These are phyloP conservation scores for Tonatia bakeri DNA, from an alignment of 2,113 vertebrate species.

Conservation along the genomic window DNA sequence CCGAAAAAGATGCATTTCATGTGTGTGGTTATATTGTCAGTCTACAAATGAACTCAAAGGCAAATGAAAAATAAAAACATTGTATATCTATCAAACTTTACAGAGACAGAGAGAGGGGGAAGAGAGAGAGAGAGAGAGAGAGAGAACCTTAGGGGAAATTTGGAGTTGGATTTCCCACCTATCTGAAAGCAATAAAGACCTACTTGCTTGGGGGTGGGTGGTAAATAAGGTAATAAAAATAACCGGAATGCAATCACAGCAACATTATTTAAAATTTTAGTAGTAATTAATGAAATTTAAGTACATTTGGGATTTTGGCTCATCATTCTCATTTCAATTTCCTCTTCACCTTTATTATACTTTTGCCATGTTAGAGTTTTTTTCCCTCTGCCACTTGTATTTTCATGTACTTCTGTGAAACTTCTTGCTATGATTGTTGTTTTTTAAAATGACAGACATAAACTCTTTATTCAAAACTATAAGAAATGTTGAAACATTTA, in stretches of 20 bases:
- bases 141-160: not conserved
- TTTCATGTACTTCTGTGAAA: not conserved
- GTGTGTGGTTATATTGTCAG: not conserved
- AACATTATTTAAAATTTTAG: not conserved
- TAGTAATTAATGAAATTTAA: not conserved
- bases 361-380: not conserved
- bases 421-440: not conserved
- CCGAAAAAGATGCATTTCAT: not conserved
- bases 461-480: not conserved
- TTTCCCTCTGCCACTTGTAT: not conserved
- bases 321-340: not conserved
- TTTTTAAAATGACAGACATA: not conserved
- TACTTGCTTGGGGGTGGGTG: not conserved
- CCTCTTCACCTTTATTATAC: not conserved
- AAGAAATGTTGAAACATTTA: not conserved
- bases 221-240: not conserved
- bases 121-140: not conserved
- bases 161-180: not conserved
- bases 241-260: not conserved
- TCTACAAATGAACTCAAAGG: conserved; percentile 34
- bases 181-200: not conserved
- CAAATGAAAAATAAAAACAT: conserved; percentile 32
- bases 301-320: not conserved
- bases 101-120: not conserved
- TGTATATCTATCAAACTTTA: no score